Conservation (phyloP, 1,140 invertebrate species). For the Coenobita brevimanus region DNA sequence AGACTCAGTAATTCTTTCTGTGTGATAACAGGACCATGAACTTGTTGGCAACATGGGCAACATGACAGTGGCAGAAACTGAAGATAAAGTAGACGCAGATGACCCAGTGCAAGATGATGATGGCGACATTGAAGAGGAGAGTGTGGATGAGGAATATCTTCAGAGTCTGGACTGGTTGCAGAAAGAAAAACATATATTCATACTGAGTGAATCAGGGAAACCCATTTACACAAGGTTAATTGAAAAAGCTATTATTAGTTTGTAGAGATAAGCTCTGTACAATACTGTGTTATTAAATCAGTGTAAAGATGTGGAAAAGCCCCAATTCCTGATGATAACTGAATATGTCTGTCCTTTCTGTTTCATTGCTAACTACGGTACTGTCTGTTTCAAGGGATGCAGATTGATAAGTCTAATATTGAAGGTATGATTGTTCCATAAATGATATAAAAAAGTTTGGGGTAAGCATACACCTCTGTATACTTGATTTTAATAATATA, state of each 20-base stretch:
- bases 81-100: conserved; percentile 34
- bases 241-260: background rate
- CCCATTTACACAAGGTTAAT: conserved; percentile 93
- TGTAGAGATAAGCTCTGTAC: no score
- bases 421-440: no score
- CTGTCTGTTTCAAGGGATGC: no score
- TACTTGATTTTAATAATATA: no score
- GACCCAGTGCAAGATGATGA: background rate
- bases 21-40: conserved; percentile 33
- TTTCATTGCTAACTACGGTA: no score
- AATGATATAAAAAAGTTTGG: no score
- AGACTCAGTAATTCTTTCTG: background rate
- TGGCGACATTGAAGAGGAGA: conserved; percentile 39
- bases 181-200: conserved; percentile 93
- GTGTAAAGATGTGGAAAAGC: no score
- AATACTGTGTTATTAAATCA: no score
- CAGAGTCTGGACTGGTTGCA: conserved; percentile 81
- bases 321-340: no score
- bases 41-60: conserved; percentile 28
- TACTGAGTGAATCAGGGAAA: conserved; percentile 95
- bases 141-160: conserved; percentile 59
- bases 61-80: conserved; percentile 28
- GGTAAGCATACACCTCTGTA: no score
- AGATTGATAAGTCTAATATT: no score
- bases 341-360: no score